These are phyloP conservation scores for Hyles euphorbiae DNA, from an alignment of 1,140 invertebrate genomes.

Conservation along the genomic window DNA sequence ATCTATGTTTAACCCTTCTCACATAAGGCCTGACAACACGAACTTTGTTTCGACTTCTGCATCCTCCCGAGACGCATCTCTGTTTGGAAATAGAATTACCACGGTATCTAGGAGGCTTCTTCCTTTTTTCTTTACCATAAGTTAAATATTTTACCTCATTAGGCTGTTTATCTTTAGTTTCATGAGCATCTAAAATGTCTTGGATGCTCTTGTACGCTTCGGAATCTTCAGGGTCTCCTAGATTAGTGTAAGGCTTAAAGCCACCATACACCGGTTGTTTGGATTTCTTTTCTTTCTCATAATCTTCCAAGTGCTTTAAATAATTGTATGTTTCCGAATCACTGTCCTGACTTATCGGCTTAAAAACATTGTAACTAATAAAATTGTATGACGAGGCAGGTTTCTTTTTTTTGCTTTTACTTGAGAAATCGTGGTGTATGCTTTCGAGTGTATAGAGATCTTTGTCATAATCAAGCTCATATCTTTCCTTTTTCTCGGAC, in stretches of 20 bases:
- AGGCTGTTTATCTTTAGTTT: slow-evolving; percentile 33
- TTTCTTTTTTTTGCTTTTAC: slow-evolving; percentile 35
- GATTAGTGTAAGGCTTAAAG: slow-evolving; percentile 32
- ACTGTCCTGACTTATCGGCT: slow-evolving; percentile 42
- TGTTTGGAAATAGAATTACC: slow-evolving; percentile 17
- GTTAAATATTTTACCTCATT: slow-evolving; percentile 2
- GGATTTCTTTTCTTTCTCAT: slow-evolving; percentile 30
- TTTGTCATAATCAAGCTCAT: slow-evolving; percentile 26
- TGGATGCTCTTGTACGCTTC: slow-evolving; percentile 57
- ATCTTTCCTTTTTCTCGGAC: slow-evolving; percentile 50
- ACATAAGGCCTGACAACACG: slow-evolving; percentile 37
- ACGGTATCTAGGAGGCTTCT: slow-evolving; percentile 4
- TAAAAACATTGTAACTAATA: slow-evolving; percentile 43
- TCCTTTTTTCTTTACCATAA: slow-evolving; percentile 21
- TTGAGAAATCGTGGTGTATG: slow-evolving; percentile 35
- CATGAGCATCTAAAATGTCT: slow-evolving; percentile 57
- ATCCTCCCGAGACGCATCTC: slow-evolving; percentile 40
- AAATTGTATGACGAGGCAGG: slow-evolving; percentile 41
- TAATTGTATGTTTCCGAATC: slow-evolving; percentile 56
- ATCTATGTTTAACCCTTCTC: slow-evolving; percentile 35
- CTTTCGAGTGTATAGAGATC: slow-evolving; percentile 26
- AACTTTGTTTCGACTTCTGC: slow-evolving; percentile 32
- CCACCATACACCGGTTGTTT: slow-evolving; percentile 23
- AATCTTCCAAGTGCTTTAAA: slow-evolving; percentile 48
- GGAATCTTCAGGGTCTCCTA: slow-evolving; percentile 33